Percentiles rank a stretch among this genome's conserved stretches.
Conservation (phyloP, 2,113 vertebrate species). For the Colossoma macropomum region DNA sequence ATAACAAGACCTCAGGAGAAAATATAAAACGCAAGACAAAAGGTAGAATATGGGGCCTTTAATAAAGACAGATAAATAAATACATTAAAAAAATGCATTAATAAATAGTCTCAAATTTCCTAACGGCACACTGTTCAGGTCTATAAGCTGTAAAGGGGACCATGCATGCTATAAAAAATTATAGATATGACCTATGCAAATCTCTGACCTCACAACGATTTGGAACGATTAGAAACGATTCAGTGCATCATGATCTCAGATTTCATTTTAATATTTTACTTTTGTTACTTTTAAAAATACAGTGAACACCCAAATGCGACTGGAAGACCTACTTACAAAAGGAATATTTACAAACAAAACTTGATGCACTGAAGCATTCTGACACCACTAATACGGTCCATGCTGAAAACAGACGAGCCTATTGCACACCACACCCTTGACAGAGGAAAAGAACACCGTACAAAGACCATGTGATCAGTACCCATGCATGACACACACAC, state of each 20-base stretch:
- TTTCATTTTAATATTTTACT: background rate
- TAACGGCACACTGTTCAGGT: too few relatives aligned
- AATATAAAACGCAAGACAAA: too few relatives aligned
- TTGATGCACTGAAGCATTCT: background rate
- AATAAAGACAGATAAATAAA: too few relatives aligned
- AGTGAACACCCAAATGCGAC: background rate
- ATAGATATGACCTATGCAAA: background rate
- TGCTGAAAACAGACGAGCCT: background rate
- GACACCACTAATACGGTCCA: background rate
- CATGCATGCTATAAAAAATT: background rate
- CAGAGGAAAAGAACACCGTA: background rate
- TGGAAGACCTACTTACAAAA: background rate
- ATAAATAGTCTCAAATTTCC: too few relatives aligned
- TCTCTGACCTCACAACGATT: background rate
- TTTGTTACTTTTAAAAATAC: background rate
- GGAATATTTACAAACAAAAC: background rate
- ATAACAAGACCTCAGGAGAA: too few relatives aligned
- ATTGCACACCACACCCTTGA: background rate
- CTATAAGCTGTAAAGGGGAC: background rate
- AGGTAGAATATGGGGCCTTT: too few relatives aligned
- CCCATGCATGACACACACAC: slow-evolving; percentile 30
- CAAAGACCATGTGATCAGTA: background rate
- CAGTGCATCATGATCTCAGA: background rate
- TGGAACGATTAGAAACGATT: background rate
- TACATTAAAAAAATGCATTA: too few relatives aligned